A percentile compares a stretch with the other conserved stretches of the same genome.
Conservation (phyloP, 2,797 vertebrate species). For the Octomys mimax region DNA sequence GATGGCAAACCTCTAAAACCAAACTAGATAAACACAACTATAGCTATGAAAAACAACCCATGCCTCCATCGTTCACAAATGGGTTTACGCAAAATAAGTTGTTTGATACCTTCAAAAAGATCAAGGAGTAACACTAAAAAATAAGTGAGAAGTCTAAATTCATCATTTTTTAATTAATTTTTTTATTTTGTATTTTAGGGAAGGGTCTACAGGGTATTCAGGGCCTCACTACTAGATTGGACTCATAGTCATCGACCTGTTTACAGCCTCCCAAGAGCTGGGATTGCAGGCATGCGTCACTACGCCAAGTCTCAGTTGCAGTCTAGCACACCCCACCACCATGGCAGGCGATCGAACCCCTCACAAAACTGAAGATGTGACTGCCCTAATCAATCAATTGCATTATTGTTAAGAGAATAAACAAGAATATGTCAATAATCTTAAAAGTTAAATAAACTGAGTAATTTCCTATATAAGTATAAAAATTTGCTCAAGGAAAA, state of each 20-base stretch:
- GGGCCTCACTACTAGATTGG: too few species aligned
- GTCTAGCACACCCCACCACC: too few species aligned
- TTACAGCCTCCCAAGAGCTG: too few species aligned
- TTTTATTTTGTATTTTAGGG: too few species aligned
- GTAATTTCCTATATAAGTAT: background rate
- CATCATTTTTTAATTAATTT: too few species aligned
- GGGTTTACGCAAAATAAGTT: background rate
- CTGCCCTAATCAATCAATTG: background rate
- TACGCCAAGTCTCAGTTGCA: too few species aligned
- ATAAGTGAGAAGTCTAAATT: constrained; percentile 23
- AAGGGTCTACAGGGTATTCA: too few species aligned
- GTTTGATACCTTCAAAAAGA: background rate
- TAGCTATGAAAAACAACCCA: background rate
- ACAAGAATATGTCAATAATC: background rate
- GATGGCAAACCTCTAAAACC: background rate
- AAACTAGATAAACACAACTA: background rate
- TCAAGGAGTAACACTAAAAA: background rate
- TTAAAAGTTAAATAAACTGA: background rate
- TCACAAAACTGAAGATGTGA: background rate
- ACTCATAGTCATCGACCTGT: too few species aligned
- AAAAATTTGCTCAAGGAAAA: background rate
- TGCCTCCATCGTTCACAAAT: background rate
- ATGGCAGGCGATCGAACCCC: too few species aligned
- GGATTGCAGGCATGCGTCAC: too few species aligned
- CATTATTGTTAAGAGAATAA: background rate